Conservation (phyloP, 2,113 vertebrate genomes). For the Haemorhous mexicanus region DNA sequence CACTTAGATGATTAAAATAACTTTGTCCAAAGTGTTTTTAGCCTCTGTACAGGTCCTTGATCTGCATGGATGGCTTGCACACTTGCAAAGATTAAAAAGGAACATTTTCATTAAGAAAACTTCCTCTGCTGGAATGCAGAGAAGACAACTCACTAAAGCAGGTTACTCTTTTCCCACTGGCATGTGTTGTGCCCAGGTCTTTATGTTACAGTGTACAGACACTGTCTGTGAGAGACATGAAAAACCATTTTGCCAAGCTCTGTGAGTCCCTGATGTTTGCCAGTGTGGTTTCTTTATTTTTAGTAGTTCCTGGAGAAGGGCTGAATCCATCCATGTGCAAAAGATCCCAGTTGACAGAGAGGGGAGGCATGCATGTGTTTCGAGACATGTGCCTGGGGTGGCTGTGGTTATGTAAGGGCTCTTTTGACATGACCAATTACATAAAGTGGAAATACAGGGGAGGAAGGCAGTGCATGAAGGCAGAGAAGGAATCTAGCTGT, state of each 20-base stretch:
- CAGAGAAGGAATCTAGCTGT: not conserved
- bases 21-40: not conserved
- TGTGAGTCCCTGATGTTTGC: not conserved
- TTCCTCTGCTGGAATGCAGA: not conserved
- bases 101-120: not conserved
- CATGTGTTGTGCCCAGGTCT: not conserved
- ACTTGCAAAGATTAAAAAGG: not conserved
- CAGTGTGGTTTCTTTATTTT: slow-evolving; percentile 2
- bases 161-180: not conserved
- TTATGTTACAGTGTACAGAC: not conserved
- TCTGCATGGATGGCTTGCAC: not conserved
- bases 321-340: slow-evolving; percentile 56
- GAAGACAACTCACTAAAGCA: not conserved
- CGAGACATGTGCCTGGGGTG: slow-evolving; percentile 51
- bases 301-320: slow-evolving; percentile 4
- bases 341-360: slow-evolving; percentile 62
- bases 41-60: not conserved
- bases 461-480: not conserved
- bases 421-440: slow-evolving; percentile 41
- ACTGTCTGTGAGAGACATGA: not conserved
- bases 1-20: slow-evolving; percentile 55
- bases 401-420: slow-evolving; percentile 60
- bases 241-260: not conserved
- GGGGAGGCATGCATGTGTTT: slow-evolving; percentile 21
- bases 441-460: slow-evolving; percentile 12